Conservation (phyloP, 2,797 vertebrate genomes). For the Varecia variegata region DNA sequence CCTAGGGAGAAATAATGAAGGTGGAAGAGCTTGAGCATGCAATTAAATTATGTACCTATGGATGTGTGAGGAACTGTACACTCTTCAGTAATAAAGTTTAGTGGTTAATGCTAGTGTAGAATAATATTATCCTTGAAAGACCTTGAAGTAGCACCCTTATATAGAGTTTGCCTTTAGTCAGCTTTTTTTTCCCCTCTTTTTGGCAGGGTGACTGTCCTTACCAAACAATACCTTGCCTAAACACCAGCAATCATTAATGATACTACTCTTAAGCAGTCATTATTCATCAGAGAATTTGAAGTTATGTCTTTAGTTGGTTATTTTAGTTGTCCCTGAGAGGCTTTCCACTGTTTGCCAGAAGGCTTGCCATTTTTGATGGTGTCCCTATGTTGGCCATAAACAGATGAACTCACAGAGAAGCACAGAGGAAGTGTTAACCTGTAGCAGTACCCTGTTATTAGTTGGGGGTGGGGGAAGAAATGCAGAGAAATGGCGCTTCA, state of each 20-base stretch:
- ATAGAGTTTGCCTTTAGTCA: neutral
- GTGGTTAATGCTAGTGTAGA: no score
- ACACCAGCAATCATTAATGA: neutral
- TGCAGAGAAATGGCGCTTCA: neutral
- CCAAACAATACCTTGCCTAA: neutral
- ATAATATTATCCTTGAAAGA: neutral
- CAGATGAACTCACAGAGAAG: neutral
- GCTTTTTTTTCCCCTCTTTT: neutral
- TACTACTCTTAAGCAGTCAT: neutral
- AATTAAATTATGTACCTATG: neutral
- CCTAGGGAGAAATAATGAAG: neutral
- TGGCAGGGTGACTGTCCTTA: neutral
- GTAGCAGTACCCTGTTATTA: no score
- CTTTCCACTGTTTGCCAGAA: neutral
- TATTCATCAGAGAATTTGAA: neutral
- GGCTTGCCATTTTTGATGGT: neutral
- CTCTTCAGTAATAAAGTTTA: neutral
- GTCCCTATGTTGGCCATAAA: neutral
- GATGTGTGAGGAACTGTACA: rapidly evolving
- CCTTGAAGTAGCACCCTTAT: neutral
- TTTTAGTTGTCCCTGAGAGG: neutral
- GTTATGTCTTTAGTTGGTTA: neutral
- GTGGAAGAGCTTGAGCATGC: neutral
- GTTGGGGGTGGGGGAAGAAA: neutral
- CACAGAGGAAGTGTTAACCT: rapidly evolving